Percentiles rank a stretch among this genome's conserved stretches.
Conservation (phyloP, 30 jellyfish, hydroid and myxozoan genomes). For the Nemopilema nomurai region DNA sequence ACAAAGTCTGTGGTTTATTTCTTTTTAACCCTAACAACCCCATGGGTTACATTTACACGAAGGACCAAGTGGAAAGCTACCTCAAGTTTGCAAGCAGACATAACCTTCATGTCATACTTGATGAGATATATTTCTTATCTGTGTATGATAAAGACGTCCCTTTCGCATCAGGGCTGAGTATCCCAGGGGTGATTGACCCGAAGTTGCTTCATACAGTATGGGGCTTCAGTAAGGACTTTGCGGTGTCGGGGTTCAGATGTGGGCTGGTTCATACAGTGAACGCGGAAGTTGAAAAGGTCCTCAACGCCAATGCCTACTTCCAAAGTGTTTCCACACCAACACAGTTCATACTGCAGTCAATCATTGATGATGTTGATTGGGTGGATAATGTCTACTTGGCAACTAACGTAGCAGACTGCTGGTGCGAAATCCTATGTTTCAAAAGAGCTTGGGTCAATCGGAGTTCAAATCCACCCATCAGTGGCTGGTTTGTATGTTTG, state of each 20-base stretch:
- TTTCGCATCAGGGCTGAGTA: constrained; percentile 33
- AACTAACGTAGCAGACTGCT: constrained; percentile 36
- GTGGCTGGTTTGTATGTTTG: constrained; percentile 73
- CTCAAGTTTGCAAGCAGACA: constrained; percentile 49
- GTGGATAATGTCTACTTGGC: constrained; percentile 55
- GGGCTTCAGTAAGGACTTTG: constrained; percentile 92
- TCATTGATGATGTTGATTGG: constrained; percentile 71
- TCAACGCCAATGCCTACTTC: constrained; percentile 53
- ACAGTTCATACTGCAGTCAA: constrained; percentile 48
- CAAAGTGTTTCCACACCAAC: constrained; percentile 68
- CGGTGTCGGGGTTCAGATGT: constrained; percentile 79
- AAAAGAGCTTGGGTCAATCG: constrained; percentile 28
- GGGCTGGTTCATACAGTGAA: constrained; percentile 77
- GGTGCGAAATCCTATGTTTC: constrained; percentile 27
- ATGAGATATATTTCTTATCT: constrained; percentile 75
- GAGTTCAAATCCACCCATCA: constrained; percentile 30
- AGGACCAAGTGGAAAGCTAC: constrained; percentile 29
- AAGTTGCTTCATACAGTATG: constrained; percentile 65
- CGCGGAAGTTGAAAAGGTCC: constrained; percentile 36
- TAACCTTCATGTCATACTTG: constrained; percentile 65
- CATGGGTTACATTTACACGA: constrained; percentile 65
- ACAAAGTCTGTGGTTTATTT: constrained; percentile 48
- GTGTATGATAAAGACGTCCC: constrained; percentile 39
- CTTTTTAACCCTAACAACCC: constrained; percentile 84
- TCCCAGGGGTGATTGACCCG: constrained; percentile 36